Percentiles rank a stretch among this genome's conserved stretches.
Evolutionary conservation across 2,888 invertebrate species (phyloP).

Genomic region (Drosophila imparisetae): DNA sequence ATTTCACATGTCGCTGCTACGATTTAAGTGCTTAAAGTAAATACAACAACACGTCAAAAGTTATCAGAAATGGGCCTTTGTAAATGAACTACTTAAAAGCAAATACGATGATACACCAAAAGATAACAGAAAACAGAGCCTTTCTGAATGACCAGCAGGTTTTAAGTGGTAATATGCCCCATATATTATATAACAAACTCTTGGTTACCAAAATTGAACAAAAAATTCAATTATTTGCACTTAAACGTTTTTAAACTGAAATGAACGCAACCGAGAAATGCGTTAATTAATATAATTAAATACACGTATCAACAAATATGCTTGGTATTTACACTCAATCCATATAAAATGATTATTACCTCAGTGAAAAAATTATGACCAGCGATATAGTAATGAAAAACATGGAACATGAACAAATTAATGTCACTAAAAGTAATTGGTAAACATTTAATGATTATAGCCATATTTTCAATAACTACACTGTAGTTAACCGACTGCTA

Average conservation of each 20-base stretch:
- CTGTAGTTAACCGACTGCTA: not conserved
- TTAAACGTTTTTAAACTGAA: not conserved
- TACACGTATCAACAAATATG: not conserved
- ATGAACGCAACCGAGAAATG: not conserved
- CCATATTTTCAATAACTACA: not conserved
- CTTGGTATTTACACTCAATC: not conserved
- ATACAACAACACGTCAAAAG: not conserved
- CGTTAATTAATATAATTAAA: constrained; percentile 3
- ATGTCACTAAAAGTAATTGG: not conserved
- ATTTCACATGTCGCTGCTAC: constrained; percentile 17
- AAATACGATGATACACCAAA: not conserved
- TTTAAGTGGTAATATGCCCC: not conserved
- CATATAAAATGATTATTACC: not conserved
- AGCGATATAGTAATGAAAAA: not conserved
- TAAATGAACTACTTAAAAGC: not conserved
- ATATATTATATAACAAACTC: not conserved
- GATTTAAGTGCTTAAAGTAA: constrained; percentile 5
- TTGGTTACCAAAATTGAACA: not conserved
- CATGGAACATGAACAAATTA: not conserved
- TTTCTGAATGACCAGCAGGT: not conserved
- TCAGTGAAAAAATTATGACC: not conserved
- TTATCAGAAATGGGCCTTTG: not conserved
- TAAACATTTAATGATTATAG: not conserved
- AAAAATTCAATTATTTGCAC: not conserved
- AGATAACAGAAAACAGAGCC: not conserved